Evolutionary conservation across 2,888 invertebrate species (phyloP).

Genomic region (Noctua janthina): DNA sequence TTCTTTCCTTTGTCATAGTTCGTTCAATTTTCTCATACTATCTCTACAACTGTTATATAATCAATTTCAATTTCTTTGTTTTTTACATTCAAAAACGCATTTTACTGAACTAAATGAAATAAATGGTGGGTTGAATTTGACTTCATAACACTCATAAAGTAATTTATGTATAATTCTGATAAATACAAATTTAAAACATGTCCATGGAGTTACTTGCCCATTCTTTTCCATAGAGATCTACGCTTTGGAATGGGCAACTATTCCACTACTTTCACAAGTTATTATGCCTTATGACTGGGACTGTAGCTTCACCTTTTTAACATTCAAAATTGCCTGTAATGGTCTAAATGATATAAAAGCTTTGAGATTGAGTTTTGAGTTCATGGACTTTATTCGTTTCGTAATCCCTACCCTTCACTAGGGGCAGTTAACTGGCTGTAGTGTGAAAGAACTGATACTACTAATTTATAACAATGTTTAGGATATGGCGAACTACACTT

Average conservation of each 20-base stretch:
- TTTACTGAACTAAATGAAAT: background rate
- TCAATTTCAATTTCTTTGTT: background rate
- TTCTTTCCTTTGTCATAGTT: background rate
- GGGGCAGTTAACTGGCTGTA: background rate
- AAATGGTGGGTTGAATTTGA: background rate
- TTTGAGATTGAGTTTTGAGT: background rate
- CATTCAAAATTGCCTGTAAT: background rate
- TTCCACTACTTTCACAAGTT: background rate
- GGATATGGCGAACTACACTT: slow-evolving; percentile 98
- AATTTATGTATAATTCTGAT: background rate
- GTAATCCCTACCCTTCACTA: background rate
- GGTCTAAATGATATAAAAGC: background rate
- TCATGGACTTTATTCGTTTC: background rate
- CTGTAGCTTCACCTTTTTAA: background rate
- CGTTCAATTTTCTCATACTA: background rate
- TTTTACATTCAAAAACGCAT: background rate
- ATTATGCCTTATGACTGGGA: background rate
- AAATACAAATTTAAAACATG: background rate
- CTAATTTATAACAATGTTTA: slow-evolving; percentile 71
- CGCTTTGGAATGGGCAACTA: background rate
- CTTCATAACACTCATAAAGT: background rate
- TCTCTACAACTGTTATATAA: background rate
- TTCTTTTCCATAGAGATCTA: background rate
- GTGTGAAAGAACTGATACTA: background rate
- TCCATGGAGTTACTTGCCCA: background rate